Percentiles rank a stretch among this genome's conserved stretches.
Conservation (phyloP, 2,888 invertebrate species). For the Drosophila seclusa region DNA sequence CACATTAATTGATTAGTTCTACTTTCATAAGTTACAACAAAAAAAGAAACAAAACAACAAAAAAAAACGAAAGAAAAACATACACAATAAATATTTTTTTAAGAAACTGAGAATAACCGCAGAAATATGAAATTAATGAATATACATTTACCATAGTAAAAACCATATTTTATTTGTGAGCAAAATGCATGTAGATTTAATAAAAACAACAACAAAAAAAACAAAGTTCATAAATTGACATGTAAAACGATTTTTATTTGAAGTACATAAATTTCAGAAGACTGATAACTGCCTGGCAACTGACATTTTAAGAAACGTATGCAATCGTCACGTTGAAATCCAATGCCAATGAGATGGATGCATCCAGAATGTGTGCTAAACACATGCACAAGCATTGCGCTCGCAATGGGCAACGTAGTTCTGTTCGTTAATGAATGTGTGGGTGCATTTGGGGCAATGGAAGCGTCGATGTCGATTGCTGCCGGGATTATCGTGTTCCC, state of each 20-base stretch:
- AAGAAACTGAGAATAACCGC: slow-evolving; percentile 72
- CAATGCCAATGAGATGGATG: slow-evolving; percentile 5
- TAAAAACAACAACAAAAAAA: slow-evolving; percentile 62
- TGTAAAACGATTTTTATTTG: slow-evolving; percentile 33
- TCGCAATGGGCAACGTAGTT: slow-evolving; percentile 65
- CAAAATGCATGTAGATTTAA: slow-evolving; percentile 79
- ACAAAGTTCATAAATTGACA: slow-evolving; percentile 46
- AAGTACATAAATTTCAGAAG: slow-evolving; percentile 1
- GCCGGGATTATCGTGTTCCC: slow-evolving; percentile 72
- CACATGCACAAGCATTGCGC: slow-evolving; percentile 62
- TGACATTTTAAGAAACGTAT: background rate
- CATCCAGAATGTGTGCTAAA: slow-evolving; percentile 28
- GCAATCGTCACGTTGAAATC: slow-evolving; percentile 1
- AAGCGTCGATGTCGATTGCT: slow-evolving; percentile 70
- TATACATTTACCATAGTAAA: slow-evolving; percentile 75
- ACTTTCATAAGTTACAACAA: slow-evolving; percentile 53
- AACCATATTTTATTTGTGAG: slow-evolving; percentile 78
- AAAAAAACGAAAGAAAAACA: slow-evolving; percentile 19
- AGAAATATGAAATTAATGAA: slow-evolving; percentile 67
- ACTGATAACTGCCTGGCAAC: background rate
- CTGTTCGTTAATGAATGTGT: slow-evolving; percentile 73
- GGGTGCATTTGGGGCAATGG: slow-evolving; percentile 71
- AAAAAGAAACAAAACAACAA: background rate
- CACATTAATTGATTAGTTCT: slow-evolving; percentile 53
- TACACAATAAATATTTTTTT: slow-evolving; percentile 79